A percentile compares a stretch with the other conserved stretches of the same genome.
phyloP scores from a whole-genome alignment of 2,797 vertebrate genomes.

The Cephalopachus bancanus region DNA sequence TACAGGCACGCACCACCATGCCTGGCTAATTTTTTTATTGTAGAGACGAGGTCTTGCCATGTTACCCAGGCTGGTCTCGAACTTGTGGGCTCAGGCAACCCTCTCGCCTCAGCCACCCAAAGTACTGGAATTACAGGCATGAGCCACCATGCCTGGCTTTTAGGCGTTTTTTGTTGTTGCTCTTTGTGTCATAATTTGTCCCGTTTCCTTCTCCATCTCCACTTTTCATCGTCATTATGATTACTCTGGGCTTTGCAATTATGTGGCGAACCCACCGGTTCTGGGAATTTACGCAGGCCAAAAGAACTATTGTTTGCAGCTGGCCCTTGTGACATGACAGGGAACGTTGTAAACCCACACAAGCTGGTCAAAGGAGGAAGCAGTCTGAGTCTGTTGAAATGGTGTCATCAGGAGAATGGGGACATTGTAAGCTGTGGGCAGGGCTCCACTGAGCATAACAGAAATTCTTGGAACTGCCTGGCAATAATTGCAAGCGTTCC shows the following conservation, averaged over 20 bases:
- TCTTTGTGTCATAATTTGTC: constrained; percentile 27
- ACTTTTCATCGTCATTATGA: background rate
- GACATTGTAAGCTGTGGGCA: constrained; percentile 22
- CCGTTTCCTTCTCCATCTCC: background rate
- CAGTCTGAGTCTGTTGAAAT: constrained; percentile 38
- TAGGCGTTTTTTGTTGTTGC: background rate
- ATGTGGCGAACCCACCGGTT: background rate
- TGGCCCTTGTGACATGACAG: background rate
- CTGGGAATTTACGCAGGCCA: background rate
- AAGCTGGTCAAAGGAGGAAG: background rate
- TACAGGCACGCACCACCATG: too few species aligned
- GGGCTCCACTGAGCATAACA: background rate
- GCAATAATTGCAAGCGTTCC: background rate
- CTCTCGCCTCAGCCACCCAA: background rate
- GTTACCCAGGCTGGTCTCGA: background rate
- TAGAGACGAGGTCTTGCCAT: background rate
- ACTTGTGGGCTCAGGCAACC: background rate
- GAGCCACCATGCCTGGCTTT: background rate
- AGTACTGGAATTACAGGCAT: background rate
- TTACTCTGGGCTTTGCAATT: background rate
- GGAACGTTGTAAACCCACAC: constrained; percentile 10
- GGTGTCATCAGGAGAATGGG: constrained; percentile 56
- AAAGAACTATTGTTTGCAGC: background rate
- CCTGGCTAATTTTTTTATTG: background rate
- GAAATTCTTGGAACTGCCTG: constrained; percentile 65